These are phyloP conservation scores for Knipowitschia caucasica DNA, from an alignment of 2,797 vertebrate genomes.

Conservation along the genomic window DNA sequence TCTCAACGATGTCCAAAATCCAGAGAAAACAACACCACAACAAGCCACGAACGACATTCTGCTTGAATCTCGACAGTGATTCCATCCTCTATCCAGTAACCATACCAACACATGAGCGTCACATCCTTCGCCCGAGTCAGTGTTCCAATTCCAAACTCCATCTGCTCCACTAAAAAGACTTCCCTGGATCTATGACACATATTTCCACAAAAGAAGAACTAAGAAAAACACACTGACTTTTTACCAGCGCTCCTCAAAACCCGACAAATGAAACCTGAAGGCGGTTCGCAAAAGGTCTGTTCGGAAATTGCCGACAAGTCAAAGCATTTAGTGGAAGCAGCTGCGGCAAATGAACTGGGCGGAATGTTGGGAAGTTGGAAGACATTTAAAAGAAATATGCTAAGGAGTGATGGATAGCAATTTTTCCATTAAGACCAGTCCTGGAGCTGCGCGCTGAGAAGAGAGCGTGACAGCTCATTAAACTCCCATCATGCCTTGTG, in stretches of 20 bases:
- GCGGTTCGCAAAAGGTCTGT: conserved; percentile 24
- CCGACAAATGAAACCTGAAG: conserved; percentile 34
- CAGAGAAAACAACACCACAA: too few species aligned
- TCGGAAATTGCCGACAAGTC: conserved; percentile 13
- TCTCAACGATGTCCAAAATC: too few species aligned
- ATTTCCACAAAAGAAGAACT: conserved; percentile 30
- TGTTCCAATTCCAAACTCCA: too few species aligned
- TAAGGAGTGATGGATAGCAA: conserved; percentile 25
- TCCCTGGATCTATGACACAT: conserved; percentile 40
- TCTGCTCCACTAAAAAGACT: conserved; percentile 23
- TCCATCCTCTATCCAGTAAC: too few species aligned
- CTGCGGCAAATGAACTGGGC: neutral
- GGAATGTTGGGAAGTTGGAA: conserved; percentile 4
- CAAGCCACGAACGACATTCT: too few species aligned
- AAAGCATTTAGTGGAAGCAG: conserved; percentile 6
- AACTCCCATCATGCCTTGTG: conserved; percentile 48
- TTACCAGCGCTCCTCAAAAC: conserved; percentile 33
- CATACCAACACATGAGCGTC: too few species aligned
- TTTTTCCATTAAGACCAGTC: conserved; percentile 44
- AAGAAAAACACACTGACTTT: conserved; percentile 40
- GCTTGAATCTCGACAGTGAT: too few species aligned
- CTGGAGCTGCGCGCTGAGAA: conserved; percentile 38
- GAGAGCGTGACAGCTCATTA: conserved; percentile 52
- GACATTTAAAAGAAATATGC: conserved; percentile 12
- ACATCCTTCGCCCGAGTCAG: too few species aligned